These are phyloP conservation scores for Nestor notabilis DNA, from an alignment of 2,113 vertebrate species.

Conservation along the genomic window DNA sequence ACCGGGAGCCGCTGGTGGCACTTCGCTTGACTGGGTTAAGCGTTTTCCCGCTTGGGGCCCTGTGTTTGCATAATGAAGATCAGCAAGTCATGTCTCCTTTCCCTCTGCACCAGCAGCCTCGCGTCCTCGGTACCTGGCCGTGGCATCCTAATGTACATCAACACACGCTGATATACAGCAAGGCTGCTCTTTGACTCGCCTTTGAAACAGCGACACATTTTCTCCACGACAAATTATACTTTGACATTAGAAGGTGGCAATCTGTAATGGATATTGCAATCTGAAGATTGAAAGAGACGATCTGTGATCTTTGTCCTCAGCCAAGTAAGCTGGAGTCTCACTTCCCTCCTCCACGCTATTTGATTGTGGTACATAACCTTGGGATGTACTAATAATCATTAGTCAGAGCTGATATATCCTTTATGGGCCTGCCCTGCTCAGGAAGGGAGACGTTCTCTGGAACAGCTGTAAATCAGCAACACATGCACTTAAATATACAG, in stretches of 20 bases:
- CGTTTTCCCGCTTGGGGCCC: not conserved
- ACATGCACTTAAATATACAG: slow-evolving; percentile 55
- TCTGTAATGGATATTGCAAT: slow-evolving; percentile 76
- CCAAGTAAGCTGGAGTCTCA: slow-evolving; percentile 55
- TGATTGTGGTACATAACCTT: slow-evolving; percentile 74
- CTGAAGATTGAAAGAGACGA: slow-evolving; percentile 61
- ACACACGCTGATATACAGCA: not conserved
- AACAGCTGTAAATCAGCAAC: slow-evolving; percentile 69
- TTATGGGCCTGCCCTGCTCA: not conserved
- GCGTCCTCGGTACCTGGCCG: slow-evolving; percentile 56
- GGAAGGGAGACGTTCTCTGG: not conserved
- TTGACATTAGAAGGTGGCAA: slow-evolving; percentile 70
- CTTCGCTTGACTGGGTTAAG: slow-evolving; percentile 50
- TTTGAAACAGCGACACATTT: slow-evolving; percentile 55
- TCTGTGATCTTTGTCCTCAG: slow-evolving; percentile 67
- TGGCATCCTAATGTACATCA: slow-evolving; percentile 17
- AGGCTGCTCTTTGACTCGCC: slow-evolving; percentile 72
- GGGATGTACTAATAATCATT: slow-evolving; percentile 73
- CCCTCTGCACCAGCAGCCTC: not conserved
- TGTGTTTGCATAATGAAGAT: slow-evolving; percentile 55
- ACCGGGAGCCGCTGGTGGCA: not conserved
- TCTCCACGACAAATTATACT: slow-evolving; percentile 71
- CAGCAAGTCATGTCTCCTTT: slow-evolving; percentile 21
- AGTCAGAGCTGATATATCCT: slow-evolving; percentile 58
- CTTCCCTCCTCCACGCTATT: slow-evolving; percentile 49